These are phyloP conservation scores for Philereme vetulata DNA, from an alignment of 2,888 invertebrate genomes.

Conservation along the genomic window DNA sequence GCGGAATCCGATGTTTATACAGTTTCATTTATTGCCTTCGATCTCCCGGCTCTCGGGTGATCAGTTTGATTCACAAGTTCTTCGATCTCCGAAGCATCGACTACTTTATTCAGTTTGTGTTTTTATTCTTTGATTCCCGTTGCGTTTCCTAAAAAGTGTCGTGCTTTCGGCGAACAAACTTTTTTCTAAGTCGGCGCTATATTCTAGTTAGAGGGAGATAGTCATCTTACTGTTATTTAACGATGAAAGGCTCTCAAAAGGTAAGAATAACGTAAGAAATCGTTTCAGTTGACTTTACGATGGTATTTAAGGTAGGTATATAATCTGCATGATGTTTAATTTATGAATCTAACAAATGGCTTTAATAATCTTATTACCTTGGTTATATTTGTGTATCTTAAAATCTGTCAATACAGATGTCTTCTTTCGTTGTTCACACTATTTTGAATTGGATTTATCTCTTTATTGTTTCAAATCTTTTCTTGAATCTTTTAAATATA, in stretches of 20 bases:
- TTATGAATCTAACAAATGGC: constrained; percentile 10
- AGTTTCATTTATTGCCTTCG: constrained; percentile 49
- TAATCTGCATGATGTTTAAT: constrained; percentile 1
- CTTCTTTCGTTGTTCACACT: background rate
- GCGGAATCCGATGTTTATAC: constrained; percentile 50
- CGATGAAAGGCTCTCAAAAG: constrained; percentile 27
- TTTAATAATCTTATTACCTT: background rate
- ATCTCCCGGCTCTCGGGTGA: constrained; percentile 32
- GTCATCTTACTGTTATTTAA: too few relatives aligned
- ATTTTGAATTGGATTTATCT: background rate
- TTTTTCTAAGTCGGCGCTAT: too few relatives aligned
- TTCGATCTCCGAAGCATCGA: background rate
- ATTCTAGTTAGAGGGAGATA: too few relatives aligned
- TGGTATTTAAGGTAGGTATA: background rate
- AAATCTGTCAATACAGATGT: background rate
- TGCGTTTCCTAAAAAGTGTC: too few relatives aligned
- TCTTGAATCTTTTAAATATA: too few relatives aligned
- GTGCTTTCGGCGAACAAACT: too few relatives aligned
- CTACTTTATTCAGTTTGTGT: constrained; percentile 1
- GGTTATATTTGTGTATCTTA: background rate
- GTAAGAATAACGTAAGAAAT: background rate
- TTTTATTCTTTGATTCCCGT: background rate
- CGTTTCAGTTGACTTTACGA: too few relatives aligned
- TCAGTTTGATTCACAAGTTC: constrained; percentile 22
- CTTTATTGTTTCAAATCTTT: background rate